Evolutionary conservation across 2,888 invertebrate species (phyloP).

Genomic region (Heliconius ismenius): DNA sequence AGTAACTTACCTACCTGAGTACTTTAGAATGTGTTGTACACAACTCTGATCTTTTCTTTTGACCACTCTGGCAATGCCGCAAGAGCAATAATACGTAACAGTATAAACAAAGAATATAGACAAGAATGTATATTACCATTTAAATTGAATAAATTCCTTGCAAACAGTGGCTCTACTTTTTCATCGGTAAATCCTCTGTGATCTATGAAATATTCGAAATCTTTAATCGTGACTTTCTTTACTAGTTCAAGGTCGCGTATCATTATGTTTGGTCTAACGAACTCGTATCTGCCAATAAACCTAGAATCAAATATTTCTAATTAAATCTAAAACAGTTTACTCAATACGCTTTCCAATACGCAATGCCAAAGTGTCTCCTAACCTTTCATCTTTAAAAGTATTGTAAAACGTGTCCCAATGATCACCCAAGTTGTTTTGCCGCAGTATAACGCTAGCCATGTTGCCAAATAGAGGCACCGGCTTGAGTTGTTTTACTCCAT

Average conservation of each 20-base stretch:
- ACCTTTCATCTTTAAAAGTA: constrained; percentile 55
- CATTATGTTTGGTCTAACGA: constrained; percentile 59
- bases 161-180: constrained; percentile 70
- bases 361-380: too few species aligned
- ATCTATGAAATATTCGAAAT: constrained; percentile 77
- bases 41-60: too few species aligned
- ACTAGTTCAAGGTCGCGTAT: constrained; percentile 71
- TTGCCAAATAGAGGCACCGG: constrained; percentile 55
- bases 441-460: constrained; percentile 44
- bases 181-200: constrained; percentile 61
- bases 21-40: too few species aligned
- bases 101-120: neutral
- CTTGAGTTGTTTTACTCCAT: constrained; percentile 52
- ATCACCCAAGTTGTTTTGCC: constrained; percentile 46
- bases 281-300: constrained; percentile 55
- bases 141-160: constrained; percentile 69
- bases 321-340: too few species aligned
- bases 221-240: constrained; percentile 73
- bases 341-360: too few species aligned
- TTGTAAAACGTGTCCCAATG: constrained; percentile 48
- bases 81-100: too few species aligned
- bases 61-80: too few species aligned
- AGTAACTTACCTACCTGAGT: too few species aligned
- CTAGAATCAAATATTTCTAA: neutral
- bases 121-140: constrained; percentile 54